Base-by-base conservation (phyloP, 2,797 vertebrate species). In the Lindbergichthys nudifrons region DNA sequence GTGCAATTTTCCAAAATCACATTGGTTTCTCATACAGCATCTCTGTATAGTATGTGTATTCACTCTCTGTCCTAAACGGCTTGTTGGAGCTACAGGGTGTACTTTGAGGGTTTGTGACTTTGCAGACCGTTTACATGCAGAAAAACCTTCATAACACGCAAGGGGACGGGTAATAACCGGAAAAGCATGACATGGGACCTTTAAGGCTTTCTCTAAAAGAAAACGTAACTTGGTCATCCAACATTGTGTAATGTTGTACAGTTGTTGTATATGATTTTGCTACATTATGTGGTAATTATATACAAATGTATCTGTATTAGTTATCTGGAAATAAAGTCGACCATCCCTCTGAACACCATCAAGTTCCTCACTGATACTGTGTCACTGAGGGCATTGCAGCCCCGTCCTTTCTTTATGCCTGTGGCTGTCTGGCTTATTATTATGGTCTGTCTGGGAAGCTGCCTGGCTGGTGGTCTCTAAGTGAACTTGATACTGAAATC, bases 401-500 rank as follows among this genome's bases (percentile, higher is more conserved):
- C 59, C 45, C 43, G 1, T 36, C 32, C 21, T 15, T 2, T 32
- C 36, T 54, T 79, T 65, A 61, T 89, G 84, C 81, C 79, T 91
- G 80, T 1, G 51, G 39, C 74, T 79, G 85, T 89, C 87, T 90
- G 80, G 79, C 66, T 79, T 86, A 85, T 87, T 93, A 89, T 88
- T 90, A 80, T 83, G 87, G 82, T 89, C 84, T 91, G 88, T 92
- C 86, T 91, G 89, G 85, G 73, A 60, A 57, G 81, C 77, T 76
- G 83, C 83, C 87, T 78, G 61, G 81, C 79, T 85, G 89, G 87
- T 90, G 89, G 87, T 92, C 90, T 88, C 65, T 45, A 69, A 78
- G 77, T 92, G 92, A 94, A 93, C 92, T 93, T 94, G 93, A 93
- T 90, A 86, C 84, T 86, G 86, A 92, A 91, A 90, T 92, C 77